Base-by-base conservation (phyloP, 2,797 vertebrate genomes). In the Meriones psammophilus region DNA sequence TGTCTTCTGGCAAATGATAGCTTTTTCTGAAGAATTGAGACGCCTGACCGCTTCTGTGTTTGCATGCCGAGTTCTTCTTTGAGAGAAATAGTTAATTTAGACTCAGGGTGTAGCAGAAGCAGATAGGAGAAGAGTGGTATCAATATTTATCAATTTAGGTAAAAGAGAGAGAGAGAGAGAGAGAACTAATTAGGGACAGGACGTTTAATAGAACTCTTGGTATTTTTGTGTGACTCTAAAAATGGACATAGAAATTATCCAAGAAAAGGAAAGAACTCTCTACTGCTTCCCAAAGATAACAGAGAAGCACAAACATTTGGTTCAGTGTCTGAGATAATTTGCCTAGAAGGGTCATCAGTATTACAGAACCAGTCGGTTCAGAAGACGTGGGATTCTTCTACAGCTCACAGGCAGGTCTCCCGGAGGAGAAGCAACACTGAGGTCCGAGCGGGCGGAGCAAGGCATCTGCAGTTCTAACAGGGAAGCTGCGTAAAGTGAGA, bases 1-100 rank as follows among this genome's bases (percentile, higher is more conserved):
- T 54, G 56, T 6, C 8, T 36, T 50, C 28, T 68, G 88, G 15
- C 28, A 1, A n/a, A 68, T 9, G 39, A 30, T 54, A 64, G 69
- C 26, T 89, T 96, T 86, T 74, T n/a, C 60, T 36, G 66, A 83
- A 79, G 96, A 95, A 90, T 8, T 26, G 68, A 94, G 74, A 83
- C 95, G 84, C 24, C 39, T n/a, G 36, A 66, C 83, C 90, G 94
- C 54, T 96, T 93, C 81, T 94, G 20, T 46, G 64, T 56, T 95
- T 88, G 5, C 30, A 54, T 26, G 36, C 69, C 69, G 96, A 69
- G 80, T 88, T 95, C 73, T n/a, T 73, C 90, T 91, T 94, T 79
- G 94, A 96, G 97, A 97, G 93, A 97, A 85, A 97, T 92, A 95
- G 88, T 64, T 73, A 62, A 33, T 93, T 90, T 87, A 79, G 54